Conservation (phyloP, 2,113 vertebrate genomes). For the Tichodroma muraria region DNA sequence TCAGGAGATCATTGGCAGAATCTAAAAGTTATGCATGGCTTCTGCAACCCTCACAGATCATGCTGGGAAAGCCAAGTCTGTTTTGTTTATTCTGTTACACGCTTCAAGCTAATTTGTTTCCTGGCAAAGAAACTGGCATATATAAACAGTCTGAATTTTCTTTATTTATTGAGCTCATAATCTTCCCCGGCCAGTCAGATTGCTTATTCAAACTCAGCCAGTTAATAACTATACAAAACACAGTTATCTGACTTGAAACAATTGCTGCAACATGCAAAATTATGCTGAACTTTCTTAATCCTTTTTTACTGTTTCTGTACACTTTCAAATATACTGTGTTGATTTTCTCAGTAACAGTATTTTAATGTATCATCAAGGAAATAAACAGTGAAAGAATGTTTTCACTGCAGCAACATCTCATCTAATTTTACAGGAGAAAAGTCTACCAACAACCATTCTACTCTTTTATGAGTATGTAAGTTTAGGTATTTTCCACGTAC, state of each 20-base stretch:
- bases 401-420: neutral
- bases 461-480: neutral
- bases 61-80: neutral
- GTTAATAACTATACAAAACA: neutral
- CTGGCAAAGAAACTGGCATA: neutral
- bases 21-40: neutral
- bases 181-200: neutral
- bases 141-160: neutral
- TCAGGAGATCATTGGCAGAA: neutral
- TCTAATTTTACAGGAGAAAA: neutral
- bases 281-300: neutral
- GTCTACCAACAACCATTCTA: neutral
- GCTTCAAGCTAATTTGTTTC: neutral
- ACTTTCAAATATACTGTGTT: neutral
- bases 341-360: neutral
- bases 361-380: neutral
- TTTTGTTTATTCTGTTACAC: neutral
- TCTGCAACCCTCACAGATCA: neutral
- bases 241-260: neutral
- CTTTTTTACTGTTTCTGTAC: neutral
- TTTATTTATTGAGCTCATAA: slow-evolving; percentile 14
- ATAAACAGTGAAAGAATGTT: neutral
- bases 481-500: neutral
- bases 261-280: neutral
- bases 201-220: neutral